These are phyloP conservation scores for Geococcyx californianus DNA, from an alignment of 2,113 vertebrate species.

Conservation along the genomic window DNA sequence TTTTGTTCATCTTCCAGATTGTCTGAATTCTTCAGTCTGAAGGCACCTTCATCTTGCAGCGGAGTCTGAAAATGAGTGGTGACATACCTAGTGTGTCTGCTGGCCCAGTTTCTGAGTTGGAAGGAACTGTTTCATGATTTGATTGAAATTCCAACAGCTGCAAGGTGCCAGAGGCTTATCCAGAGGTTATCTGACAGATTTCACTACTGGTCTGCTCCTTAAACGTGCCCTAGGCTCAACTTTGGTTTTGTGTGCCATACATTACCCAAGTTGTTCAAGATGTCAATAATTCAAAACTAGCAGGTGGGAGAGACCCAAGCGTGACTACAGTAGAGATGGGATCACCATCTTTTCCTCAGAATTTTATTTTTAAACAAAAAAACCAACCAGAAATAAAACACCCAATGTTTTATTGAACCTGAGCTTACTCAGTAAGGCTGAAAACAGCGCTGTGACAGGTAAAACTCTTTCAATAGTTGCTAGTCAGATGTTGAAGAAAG, in stretches of 20 bases:
- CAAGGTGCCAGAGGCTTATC: background rate
- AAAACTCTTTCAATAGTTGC: background rate
- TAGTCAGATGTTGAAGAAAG: background rate
- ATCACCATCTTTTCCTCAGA: background rate
- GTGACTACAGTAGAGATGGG: background rate
- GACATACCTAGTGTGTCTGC: background rate
- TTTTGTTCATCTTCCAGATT: background rate
- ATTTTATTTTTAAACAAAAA: background rate
- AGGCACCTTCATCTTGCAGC: background rate
- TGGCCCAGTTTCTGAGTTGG: background rate
- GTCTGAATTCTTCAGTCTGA: background rate
- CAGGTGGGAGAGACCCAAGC: background rate
- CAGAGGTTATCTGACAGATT: background rate
- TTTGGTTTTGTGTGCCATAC: background rate
- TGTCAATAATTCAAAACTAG: background rate
- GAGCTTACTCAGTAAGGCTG: background rate
- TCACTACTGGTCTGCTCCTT: background rate
- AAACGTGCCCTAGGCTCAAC: background rate
- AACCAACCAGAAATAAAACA: background rate
- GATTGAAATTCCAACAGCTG: background rate
- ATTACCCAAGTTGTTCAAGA: background rate
- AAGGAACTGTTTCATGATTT: background rate
- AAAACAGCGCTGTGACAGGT: background rate
- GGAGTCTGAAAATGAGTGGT: background rate
- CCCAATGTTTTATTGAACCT: background rate